phyloP scores from a whole-genome alignment of 2,797 vertebrate species.

The Lacerta bilineata region DNA sequence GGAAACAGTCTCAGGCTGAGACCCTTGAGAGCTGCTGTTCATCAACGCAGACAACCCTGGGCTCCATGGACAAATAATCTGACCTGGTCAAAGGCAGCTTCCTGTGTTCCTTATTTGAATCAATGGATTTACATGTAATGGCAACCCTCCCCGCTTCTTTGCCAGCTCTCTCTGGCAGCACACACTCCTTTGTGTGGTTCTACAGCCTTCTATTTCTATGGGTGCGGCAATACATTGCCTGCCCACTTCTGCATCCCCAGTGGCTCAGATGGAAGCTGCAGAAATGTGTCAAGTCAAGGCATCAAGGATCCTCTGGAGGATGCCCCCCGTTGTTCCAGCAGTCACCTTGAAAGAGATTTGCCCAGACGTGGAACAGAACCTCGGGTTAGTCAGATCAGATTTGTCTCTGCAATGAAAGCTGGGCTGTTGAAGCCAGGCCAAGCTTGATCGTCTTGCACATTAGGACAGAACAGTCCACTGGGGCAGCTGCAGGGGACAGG shows the following conservation, averaged over 20 bases:
- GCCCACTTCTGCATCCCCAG: not conserved
- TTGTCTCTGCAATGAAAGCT: not conserved
- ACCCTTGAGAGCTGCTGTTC: not conserved
- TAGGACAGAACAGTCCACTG: constrained; percentile 12
- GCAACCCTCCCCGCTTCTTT: not conserved
- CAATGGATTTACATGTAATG: not conserved
- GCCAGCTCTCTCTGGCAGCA: not conserved
- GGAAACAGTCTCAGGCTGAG: not conserved
- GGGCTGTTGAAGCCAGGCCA: not conserved
- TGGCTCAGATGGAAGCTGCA: accelerated
- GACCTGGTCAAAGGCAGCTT: not conserved
- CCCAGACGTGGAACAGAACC: accelerated
- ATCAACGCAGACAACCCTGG: not conserved
- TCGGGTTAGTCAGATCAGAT: not conserved
- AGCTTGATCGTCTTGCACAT: accelerated
- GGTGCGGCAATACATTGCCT: not conserved
- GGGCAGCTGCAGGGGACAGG: not conserved
- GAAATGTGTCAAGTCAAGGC: not conserved
- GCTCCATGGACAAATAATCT: no score
- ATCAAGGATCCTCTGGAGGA: not conserved
- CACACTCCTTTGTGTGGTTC: not conserved
- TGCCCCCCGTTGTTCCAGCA: accelerated
- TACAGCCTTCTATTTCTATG: accelerated
- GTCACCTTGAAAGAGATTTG: not conserved
- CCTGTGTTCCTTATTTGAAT: not conserved